Percentiles rank a stretch among this genome's conserved stretches.
These are phyloP conservation scores for Morphnarchus princeps DNA, from an alignment of 2,113 vertebrate species.

Conservation along the genomic window DNA sequence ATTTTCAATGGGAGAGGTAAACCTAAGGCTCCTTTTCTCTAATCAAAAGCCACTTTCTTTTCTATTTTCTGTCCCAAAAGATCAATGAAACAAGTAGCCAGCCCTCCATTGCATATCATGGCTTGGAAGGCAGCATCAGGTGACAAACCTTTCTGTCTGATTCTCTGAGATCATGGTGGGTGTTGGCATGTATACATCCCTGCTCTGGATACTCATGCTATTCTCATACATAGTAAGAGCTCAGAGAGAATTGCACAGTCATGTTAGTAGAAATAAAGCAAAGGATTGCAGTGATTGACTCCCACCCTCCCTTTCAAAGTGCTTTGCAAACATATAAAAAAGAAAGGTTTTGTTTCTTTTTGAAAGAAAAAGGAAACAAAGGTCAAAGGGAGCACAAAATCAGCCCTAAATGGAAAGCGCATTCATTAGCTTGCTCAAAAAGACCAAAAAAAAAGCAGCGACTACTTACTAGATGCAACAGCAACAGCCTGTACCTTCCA, in stretches of 20 bases:
- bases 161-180: background rate
- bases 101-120: background rate
- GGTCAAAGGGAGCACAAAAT: conserved; percentile 35
- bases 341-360: background rate
- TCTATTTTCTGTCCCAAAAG: background rate
- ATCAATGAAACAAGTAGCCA: background rate
- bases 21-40: background rate
- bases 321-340: background rate
- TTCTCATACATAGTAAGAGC: background rate
- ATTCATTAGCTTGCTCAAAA: conserved; percentile 20
- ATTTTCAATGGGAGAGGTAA: background rate
- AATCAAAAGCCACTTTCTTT: background rate
- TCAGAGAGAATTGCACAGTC: background rate
- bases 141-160: background rate
- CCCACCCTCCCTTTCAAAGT: background rate
- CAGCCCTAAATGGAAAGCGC: background rate
- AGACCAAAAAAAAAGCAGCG: background rate
- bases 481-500: conserved; percentile 1
- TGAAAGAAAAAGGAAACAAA: conserved; percentile 18
- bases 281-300: background rate
- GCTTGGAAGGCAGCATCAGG: background rate
- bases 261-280: background rate
- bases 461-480: conserved; percentile 30
- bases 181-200: background rate
- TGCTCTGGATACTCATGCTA: background rate